These are phyloP conservation scores for Pantherophis guttatus DNA, from an alignment of 2,113 vertebrate species.

Conservation along the genomic window DNA sequence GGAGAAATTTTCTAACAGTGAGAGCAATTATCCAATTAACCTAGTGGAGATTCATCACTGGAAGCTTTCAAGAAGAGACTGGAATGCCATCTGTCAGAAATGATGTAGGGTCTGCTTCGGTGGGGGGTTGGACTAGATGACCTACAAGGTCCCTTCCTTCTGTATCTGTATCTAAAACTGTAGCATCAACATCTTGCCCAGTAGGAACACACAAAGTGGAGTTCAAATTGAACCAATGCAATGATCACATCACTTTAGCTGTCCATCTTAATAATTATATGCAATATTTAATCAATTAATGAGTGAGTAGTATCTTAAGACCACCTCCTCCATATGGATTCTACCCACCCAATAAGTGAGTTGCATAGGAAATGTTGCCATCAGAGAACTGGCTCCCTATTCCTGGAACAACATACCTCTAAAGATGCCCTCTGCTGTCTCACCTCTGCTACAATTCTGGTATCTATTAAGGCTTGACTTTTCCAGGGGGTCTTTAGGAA, in stretches of 20 bases:
- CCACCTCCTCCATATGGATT: neutral
- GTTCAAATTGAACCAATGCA: neutral
- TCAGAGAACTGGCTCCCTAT: neutral
- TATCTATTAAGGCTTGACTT: neutral
- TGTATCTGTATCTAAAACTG: too few relatives aligned
- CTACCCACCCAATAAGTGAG: neutral
- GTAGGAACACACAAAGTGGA: neutral
- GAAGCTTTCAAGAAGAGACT: too few relatives aligned
- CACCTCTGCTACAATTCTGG: neutral
- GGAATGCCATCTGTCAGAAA: too few relatives aligned
- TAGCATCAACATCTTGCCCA: neutral
- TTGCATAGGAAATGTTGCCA: neutral
- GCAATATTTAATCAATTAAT: neutral
- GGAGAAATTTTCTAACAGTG: too few relatives aligned
- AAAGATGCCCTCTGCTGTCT: neutral
- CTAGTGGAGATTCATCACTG: too few relatives aligned
- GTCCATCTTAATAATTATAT: neutral
- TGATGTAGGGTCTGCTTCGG: too few relatives aligned
- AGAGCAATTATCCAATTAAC: too few relatives aligned
- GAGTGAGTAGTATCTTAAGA: neutral
- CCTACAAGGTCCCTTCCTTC: too few relatives aligned
- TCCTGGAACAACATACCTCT: neutral
- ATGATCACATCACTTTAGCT: neutral
- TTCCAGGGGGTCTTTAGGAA: neutral
- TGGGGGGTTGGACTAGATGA: too few relatives aligned